phyloP scores from a whole-genome alignment of 2,888 invertebrate species.

The Tubulanus polymorphus region DNA sequence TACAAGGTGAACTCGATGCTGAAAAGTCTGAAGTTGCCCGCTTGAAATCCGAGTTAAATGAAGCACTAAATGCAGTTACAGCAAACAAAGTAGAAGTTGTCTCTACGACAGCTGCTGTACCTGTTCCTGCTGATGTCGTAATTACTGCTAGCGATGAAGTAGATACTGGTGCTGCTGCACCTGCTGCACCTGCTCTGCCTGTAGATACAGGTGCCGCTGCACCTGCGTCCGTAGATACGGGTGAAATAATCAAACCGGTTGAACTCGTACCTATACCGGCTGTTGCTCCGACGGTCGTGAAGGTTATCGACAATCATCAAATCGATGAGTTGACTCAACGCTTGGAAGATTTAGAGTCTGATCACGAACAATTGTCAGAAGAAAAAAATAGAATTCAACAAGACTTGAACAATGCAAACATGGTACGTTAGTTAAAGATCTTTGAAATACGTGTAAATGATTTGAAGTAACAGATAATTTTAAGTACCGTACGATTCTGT shows the following conservation, averaged over 20 bases:
- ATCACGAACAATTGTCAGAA: constrained; percentile 14
- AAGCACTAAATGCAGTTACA: constrained; percentile 13
- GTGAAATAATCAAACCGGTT: constrained; percentile 17
- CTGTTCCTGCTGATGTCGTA: constrained; percentile 12
- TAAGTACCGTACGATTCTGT: no score
- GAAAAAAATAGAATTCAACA: constrained; percentile 14
- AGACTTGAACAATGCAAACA: constrained; percentile 12
- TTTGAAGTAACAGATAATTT: neutral
- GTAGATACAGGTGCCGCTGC: constrained; percentile 14
- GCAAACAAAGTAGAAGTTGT: constrained; percentile 17
- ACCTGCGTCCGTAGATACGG: constrained; percentile 14
- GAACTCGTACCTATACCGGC: no score
- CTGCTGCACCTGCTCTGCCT: constrained; percentile 15
- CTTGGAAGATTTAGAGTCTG: constrained; percentile 10
- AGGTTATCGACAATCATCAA: constrained; percentile 12
- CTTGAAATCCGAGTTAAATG: constrained; percentile 20
- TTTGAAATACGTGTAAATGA: neutral
- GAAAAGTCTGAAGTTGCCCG: constrained; percentile 26
- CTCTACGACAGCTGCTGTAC: constrained; percentile 17
- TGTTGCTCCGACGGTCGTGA: no score
- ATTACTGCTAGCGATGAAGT: constrained; percentile 4
- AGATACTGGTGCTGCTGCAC: constrained; percentile 1
- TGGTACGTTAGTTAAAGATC: constrained; percentile 12
- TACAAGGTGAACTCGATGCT: constrained; percentile 28
- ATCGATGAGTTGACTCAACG: neutral